phyloP scores from a whole-genome alignment of 2,113 vertebrate genomes.

The Urocitellus parryii region DNA sequence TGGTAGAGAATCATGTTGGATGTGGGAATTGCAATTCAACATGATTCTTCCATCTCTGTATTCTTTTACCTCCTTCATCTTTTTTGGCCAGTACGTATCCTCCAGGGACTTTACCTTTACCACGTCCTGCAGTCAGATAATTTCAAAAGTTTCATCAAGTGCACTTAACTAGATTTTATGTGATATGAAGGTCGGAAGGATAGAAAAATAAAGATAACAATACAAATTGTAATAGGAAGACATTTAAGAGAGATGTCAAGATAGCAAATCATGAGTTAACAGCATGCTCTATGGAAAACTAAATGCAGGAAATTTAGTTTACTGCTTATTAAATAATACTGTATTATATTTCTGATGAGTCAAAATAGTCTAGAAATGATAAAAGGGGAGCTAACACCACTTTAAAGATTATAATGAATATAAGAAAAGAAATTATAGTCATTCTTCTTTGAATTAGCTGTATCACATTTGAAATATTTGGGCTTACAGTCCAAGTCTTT shows the following conservation, averaged over 20 bases:
- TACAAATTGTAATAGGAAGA: background rate
- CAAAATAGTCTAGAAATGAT: background rate
- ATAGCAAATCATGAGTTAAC: background rate
- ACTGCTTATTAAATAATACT: background rate
- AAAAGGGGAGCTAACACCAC: background rate
- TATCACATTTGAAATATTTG: background rate
- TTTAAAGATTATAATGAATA: background rate
- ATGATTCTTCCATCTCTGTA: background rate
- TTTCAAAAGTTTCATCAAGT: constrained; percentile 10
- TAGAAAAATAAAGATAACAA: background rate
- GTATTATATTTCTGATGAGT: background rate
- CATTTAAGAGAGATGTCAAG: background rate
- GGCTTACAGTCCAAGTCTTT: background rate
- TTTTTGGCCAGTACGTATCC: background rate
- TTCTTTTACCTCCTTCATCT: background rate
- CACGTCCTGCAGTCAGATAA: background rate
- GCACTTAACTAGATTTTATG: background rate
- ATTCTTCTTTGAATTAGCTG: background rate
- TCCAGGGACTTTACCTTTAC: background rate
- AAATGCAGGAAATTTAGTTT: background rate
- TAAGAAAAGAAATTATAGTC: background rate
- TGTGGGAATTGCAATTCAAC: background rate
- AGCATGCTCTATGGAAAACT: background rate
- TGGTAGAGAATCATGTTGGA: background rate
- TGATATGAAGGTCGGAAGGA: background rate